phyloP scores from a whole-genome alignment of 2,888 invertebrate species.

The Athetis lepigone region DNA sequence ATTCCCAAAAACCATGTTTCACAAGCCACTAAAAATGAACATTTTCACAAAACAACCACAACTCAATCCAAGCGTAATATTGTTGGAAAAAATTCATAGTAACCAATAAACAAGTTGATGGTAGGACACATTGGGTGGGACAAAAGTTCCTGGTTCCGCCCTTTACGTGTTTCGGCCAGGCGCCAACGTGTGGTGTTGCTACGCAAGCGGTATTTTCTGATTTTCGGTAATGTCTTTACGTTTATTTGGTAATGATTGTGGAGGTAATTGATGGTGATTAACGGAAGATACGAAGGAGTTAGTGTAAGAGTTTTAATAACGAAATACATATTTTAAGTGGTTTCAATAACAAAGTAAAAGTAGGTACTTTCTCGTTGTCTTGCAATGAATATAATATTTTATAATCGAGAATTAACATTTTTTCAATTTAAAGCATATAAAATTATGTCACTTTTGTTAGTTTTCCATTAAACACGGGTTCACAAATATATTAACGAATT shows the following conservation, averaged over 20 bases:
- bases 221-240: conserved; percentile 10
- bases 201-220: conserved; percentile 20
- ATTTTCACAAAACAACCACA: conserved; percentile 34
- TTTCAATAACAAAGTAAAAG: too few relatives aligned
- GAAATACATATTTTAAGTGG: too few relatives aligned
- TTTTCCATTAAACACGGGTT: too few relatives aligned
- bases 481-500: too few relatives aligned
- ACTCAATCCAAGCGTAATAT: conserved; percentile 44
- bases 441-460: too few relatives aligned
- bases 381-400: too few relatives aligned
- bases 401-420: too few relatives aligned
- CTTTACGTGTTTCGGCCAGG: conserved; percentile 67
- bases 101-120: conserved; percentile 58
- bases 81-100: conserved; percentile 56
- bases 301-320: too few relatives aligned
- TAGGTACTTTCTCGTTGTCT: too few relatives aligned
- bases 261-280: background rate
- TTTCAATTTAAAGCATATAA: too few relatives aligned
- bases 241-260: conserved; percentile 18
- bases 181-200: conserved; percentile 54
- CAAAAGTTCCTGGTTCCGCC: conserved; percentile 57
- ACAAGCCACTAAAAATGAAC: conserved; percentile 33
- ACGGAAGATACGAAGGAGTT: too few relatives aligned
- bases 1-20: conserved; percentile 27
- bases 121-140: conserved; percentile 24